A percentile compares a stretch with the other conserved stretches of the same genome.
Conservation (phyloP, 2,797 vertebrate species). For the Rhynchotus rufescens region DNA sequence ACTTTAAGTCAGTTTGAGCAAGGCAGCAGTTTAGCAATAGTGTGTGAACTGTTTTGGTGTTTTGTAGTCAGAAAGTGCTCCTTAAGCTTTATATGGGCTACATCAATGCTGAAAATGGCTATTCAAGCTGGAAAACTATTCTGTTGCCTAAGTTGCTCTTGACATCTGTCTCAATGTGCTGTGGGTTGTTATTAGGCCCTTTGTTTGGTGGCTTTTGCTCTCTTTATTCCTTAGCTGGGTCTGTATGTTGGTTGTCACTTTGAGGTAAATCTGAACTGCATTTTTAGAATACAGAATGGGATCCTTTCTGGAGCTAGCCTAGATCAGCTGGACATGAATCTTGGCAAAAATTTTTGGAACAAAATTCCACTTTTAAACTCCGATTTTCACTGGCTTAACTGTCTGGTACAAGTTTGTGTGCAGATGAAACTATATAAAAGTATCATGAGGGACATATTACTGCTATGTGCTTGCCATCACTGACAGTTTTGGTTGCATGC, state of each 20-base stretch:
- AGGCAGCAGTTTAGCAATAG: neutral
- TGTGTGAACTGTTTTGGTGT: fast-evolving
- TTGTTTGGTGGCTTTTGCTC: neutral
- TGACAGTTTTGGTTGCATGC: neutral
- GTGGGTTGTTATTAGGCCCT: neutral
- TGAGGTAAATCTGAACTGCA: neutral
- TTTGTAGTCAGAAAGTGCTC: neutral
- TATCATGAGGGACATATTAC: neutral
- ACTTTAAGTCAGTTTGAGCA: neutral
- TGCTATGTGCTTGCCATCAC: neutral
- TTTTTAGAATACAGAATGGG: neutral
- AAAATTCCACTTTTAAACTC: neutral
- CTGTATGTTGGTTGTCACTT: neutral
- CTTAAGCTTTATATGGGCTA: neutral
- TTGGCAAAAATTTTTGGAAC: neutral
- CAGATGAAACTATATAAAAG: neutral
- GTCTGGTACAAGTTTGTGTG: neutral
- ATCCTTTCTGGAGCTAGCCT: neutral
- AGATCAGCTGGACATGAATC: neutral
- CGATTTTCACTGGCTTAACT: neutral
- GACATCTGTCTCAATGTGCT: neutral
- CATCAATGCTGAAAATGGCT: neutral
- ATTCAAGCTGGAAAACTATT: neutral
- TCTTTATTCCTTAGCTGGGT: neutral
- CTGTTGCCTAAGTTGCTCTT: neutral